These are phyloP conservation scores for Drosophila nasuta DNA, from an alignment of 1,140 invertebrate genomes.

Conservation along the genomic window DNA sequence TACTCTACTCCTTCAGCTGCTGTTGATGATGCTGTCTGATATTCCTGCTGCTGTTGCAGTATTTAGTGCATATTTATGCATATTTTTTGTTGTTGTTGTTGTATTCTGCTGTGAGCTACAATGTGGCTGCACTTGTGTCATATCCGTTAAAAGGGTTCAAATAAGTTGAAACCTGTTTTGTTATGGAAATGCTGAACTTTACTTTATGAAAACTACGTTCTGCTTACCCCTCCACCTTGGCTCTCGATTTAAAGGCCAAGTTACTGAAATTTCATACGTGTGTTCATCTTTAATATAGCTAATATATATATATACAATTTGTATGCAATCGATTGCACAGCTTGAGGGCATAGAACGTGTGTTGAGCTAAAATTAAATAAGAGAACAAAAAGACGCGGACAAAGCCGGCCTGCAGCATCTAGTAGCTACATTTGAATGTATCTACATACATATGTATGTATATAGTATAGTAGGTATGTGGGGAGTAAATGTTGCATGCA, in stretches of 20 bases:
- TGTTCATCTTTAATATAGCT: too few species aligned
- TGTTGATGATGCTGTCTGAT: not conserved
- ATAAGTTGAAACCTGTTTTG: not conserved
- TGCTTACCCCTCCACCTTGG: too few species aligned
- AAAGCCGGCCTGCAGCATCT: not conserved
- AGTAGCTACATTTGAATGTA: conserved; percentile 17
- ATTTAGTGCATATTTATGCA: conserved; percentile 16
- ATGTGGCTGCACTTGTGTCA: conserved; percentile 7
- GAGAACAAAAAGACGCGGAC: not conserved
- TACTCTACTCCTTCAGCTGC: not conserved
- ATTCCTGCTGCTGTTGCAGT: conserved; percentile 2
- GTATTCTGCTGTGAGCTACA: not conserved
- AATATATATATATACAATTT: too few species aligned
- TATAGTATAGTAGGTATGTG: not conserved
- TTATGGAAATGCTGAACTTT: not conserved
- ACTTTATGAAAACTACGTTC: too few species aligned
- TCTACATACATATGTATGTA: conserved; percentile 11
- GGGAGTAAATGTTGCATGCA: conserved; percentile 33
- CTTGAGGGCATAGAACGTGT: not conserved
- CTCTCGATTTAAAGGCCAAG: too few species aligned
- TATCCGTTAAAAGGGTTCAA: conserved; percentile 3
- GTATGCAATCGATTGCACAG: not conserved
- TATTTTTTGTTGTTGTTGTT: not conserved
- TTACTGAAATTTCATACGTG: too few species aligned
- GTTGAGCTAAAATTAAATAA: too few species aligned